Conservation (phyloP, 2,888 invertebrate genomes). For the Eumacrocentrus americanus region DNA sequence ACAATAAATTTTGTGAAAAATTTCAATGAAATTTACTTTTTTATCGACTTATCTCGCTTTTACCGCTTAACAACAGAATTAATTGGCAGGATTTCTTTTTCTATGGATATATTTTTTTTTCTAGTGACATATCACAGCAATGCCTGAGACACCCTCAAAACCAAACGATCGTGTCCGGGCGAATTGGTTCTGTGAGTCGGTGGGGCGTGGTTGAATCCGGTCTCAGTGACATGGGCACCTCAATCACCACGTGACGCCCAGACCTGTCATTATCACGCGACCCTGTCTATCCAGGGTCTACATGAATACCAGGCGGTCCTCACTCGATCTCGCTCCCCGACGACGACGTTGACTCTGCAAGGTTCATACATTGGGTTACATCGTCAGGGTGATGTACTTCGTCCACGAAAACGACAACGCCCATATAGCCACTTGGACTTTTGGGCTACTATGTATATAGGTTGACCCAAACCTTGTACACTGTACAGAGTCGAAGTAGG, state of each 20-base stretch:
- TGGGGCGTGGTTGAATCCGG: slow-evolving; percentile 54
- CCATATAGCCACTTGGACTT: slow-evolving; percentile 17
- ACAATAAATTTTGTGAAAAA: too few species aligned
- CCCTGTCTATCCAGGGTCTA: slow-evolving; percentile 48
- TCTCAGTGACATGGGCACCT: slow-evolving; percentile 57
- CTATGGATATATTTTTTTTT: not conserved
- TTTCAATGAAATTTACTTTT: not conserved
- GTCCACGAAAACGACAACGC: slow-evolving; percentile 8
- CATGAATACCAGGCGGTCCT: slow-evolving; percentile 37
- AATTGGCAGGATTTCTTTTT: not conserved
- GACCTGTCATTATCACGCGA: slow-evolving; percentile 61
- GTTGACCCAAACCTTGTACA: not conserved
- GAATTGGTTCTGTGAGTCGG: slow-evolving; percentile 28
- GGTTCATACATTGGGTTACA: not conserved
- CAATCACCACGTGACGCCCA: slow-evolving; percentile 57
- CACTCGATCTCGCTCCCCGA: not conserved
- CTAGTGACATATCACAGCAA: not conserved
- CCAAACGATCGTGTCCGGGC: slow-evolving; percentile 30
- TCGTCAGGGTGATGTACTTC: not conserved
- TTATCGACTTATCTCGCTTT: not conserved
- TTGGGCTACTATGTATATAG: not conserved
- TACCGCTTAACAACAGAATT: not conserved
- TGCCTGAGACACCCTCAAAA: not conserved
- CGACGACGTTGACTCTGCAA: slow-evolving; percentile 6
- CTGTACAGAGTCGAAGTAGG: slow-evolving; percentile 21